These are phyloP conservation scores for Tauraco erythrolophus DNA, from an alignment of 2,113 vertebrate genomes.

Conservation along the genomic window DNA sequence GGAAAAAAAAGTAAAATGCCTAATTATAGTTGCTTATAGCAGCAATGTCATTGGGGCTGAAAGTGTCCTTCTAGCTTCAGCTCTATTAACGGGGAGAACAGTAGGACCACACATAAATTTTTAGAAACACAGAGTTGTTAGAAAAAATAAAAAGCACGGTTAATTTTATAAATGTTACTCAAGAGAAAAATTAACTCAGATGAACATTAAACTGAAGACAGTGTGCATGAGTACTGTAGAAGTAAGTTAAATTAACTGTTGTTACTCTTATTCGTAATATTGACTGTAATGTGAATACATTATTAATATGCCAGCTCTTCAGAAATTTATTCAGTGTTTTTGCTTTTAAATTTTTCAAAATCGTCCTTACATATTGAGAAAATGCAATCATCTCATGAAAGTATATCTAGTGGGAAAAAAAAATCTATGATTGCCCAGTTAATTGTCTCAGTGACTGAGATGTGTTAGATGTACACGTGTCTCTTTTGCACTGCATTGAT, in stretches of 20 bases:
- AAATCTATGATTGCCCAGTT: background rate
- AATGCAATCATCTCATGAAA: background rate
- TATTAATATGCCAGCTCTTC: background rate
- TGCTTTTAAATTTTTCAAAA: background rate
- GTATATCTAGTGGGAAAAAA: background rate
- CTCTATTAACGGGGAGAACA: background rate
- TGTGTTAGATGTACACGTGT: background rate
- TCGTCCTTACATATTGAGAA: background rate
- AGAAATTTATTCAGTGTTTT: background rate
- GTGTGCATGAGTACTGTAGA: background rate
- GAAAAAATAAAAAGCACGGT: background rate
- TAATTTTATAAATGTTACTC: background rate
- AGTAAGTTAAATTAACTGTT: background rate
- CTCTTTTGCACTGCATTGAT: background rate
- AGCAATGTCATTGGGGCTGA: background rate
- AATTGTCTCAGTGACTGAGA: background rate
- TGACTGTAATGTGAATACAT: background rate
- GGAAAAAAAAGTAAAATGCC: background rate
- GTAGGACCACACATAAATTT: background rate
- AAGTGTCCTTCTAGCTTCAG: background rate
- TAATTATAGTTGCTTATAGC: background rate
- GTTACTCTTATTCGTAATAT: background rate
- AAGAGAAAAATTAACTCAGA: background rate
- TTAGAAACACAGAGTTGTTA: background rate
- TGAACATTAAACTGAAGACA: background rate